phyloP scores from a whole-genome alignment of 2,113 vertebrate genomes.

The Prunella fulvescens region DNA sequence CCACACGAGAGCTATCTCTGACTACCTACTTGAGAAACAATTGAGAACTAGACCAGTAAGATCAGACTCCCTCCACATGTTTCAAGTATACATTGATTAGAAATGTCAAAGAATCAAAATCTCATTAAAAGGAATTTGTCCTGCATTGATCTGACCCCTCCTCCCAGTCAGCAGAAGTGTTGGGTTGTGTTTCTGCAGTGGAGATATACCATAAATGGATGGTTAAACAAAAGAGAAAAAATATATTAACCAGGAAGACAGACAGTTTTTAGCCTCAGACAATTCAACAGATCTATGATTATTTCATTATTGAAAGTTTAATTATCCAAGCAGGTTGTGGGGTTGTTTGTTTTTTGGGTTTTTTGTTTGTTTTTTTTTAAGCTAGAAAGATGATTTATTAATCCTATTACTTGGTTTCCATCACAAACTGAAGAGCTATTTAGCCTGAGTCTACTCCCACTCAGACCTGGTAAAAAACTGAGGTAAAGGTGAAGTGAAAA shows the following conservation, averaged over 20 bases:
- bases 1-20: background rate
- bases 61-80: background rate
- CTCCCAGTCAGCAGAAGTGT: slow-evolving; percentile 2
- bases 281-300: background rate
- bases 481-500: background rate
- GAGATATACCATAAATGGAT: background rate
- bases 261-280: background rate
- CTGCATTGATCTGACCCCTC: slow-evolving; percentile 31
- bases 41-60: slow-evolving; percentile 1
- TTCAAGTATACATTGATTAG: slow-evolving; percentile 42
- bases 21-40: slow-evolving; percentile 13
- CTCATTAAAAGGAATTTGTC: slow-evolving; percentile 55
- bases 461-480: background rate
- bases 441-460: background rate
- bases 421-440: background rate
- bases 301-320: slow-evolving; percentile 30
- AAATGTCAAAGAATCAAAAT: slow-evolving; percentile 61
- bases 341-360: background rate
- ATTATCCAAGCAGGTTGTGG: background rate
- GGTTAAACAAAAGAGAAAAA: background rate
- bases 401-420: background rate
- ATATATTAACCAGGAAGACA: background rate
- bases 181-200: background rate
- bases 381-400: background rate
- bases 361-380: background rate